Base-by-base conservation (phyloP, 2,797 vertebrate genomes). In the Jordanella pulchra region DNA sequence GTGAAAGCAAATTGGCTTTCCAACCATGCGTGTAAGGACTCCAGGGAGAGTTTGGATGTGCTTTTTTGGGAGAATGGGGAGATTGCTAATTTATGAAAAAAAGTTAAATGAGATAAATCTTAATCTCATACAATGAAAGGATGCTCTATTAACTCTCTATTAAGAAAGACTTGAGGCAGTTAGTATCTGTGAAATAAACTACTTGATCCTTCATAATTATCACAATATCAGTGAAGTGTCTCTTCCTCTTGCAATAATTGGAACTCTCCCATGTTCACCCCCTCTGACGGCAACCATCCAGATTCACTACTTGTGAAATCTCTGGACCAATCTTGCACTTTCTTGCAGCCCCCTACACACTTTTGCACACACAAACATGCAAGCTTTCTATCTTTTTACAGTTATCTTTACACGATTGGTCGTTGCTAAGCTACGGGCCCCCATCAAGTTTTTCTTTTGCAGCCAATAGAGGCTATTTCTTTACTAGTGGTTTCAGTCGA, bases 371-470 rank as follows among this genome's bases (percentile, higher is more conserved):
- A 77, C 76, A 73, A 63, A 76, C 66, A 83, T 66, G 79, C 73
- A 67, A 67, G 78, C 84, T 85, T 84, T 83, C 91, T 86, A 92
- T 90, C 85, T 90, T 87, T 86, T 91, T 85, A 78, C 88, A 91
- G 82, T 87, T 87, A 89, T 81, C 82, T 72, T 74, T 80, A 79
- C 89, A 76, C 87, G 87, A 91, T 89, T 90, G 86, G 82, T 73
- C 80, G 93, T 94, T 93, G 93, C 92, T 93, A 91, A 89, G 92
- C 86, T 91, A 93, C 91, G 77, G 58, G 88, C 87, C 87, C 86
- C 88, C 85, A 88, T 83, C 82, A 87, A 85, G 75, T 73, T 77
- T 77, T 72, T 66, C 60, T 76, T 75, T 64, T 77, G 55, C 39
- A 65, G 79, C 84, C 87, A 89, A 83, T 87, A 73, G 76, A 76